A percentile compares a stretch with the other conserved stretches of the same genome.
Evolutionary conservation across 2,888 invertebrate species (phyloP).

Genomic region (Listrodromus nycthemerus): DNA sequence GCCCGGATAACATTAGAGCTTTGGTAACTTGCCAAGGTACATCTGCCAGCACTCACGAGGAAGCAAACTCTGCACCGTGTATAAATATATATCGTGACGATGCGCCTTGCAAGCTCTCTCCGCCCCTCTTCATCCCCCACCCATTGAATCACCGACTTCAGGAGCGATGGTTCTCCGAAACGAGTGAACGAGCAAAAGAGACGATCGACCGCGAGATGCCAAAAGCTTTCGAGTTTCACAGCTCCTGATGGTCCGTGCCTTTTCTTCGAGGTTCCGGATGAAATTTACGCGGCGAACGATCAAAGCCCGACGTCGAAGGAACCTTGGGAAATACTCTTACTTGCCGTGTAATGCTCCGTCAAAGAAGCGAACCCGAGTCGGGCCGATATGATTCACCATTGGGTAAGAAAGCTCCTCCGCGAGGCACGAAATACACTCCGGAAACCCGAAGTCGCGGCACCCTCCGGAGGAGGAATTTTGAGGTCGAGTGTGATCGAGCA

Average conservation of each 20-base stretch:
- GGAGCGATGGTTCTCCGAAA: not conserved
- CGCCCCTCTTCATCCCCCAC: no score
- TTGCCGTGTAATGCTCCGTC: not conserved
- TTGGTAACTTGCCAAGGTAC: slow-evolving; percentile 79
- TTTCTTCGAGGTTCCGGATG: not conserved
- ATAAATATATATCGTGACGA: slow-evolving; percentile 30
- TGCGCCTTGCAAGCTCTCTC: not conserved
- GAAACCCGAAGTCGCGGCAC: no score
- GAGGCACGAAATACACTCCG: no score
- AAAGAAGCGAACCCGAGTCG: no score
- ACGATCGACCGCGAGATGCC: not conserved
- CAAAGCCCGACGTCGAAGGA: not conserved
- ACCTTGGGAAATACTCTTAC: not conserved
- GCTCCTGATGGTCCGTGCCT: not conserved
- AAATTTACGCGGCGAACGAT: not conserved
- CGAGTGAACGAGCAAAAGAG: not conserved
- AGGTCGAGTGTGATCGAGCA: no score
- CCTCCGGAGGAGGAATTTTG: no score
- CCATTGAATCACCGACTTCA: no score
- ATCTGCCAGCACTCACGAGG: slow-evolving; percentile 75
- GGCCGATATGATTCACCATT: no score
- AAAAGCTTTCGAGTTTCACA: not conserved
- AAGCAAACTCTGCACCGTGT: slow-evolving; percentile 27
- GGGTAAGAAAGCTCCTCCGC: no score
- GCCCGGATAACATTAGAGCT: slow-evolving; percentile 79